Percentiles rank a stretch among this genome's conserved stretches.
phyloP scores from a whole-genome alignment of 2,113 vertebrate genomes.

The Ivindomyrus marchei region DNA sequence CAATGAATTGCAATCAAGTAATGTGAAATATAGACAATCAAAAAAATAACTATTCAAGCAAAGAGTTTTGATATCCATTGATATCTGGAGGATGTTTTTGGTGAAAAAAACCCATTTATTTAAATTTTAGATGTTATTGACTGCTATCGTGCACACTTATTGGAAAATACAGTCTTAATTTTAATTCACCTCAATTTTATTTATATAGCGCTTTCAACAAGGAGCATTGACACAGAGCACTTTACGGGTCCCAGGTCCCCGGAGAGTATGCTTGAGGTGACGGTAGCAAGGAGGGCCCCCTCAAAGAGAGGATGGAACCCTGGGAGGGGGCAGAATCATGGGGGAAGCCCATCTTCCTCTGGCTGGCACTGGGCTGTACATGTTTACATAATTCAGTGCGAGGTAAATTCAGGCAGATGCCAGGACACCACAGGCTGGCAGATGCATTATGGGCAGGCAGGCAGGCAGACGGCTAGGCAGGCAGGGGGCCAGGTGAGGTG shows the following conservation, averaged over 20 bases:
- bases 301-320: not conserved
- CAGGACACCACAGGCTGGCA: not conserved
- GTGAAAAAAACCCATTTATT: not conserved
- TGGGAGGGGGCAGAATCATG: not conserved
- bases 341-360: slow-evolving; percentile 1
- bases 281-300: not conserved
- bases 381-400: not conserved
- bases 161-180: not conserved
- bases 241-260: not conserved
- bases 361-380: not conserved
- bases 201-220: not conserved
- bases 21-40: not conserved
- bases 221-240: not conserved
- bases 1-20: not conserved
- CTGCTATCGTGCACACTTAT: not conserved
- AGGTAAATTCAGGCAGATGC: not conserved
- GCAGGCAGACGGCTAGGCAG: not conserved
- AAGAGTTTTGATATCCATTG: not conserved
- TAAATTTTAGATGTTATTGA: not conserved
- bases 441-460: not conserved
- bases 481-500: not conserved
- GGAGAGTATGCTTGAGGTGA: not conserved
- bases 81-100: not conserved
- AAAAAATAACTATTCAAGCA: not conserved
- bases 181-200: not conserved